Base-by-base conservation (phyloP, 1,140 invertebrate genomes). In the Notospermus geniculatus region DNA sequence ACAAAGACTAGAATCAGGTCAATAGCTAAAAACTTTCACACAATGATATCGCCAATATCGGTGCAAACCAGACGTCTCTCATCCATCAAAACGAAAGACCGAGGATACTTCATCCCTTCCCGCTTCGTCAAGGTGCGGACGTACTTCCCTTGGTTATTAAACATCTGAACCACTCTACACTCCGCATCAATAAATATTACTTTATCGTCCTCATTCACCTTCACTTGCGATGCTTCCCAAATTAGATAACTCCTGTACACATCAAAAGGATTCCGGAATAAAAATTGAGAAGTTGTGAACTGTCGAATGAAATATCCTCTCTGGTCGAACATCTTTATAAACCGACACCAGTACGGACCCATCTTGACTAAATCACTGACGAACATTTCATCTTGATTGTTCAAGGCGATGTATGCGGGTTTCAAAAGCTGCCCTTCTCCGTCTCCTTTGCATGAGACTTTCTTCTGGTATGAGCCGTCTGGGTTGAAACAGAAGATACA, bases 361-460 rank as follows among this genome's bases (percentile, higher is more conserved):
- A 7, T 50, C 9, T 50, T 50, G 4, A 50, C 25, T 7, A 27
- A 9, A 50, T 50, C 46, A 27, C 19, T 50, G n/a, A 50, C 46
- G 9, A 27, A 50, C n/a, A 50, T 50, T 50, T 50, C 46, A 27
- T 50, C 46, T 19, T 19, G n/a, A n/a, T 19, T 19, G 25, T n/a
- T 50, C 19, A 50, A 23, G 46, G 46, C 46, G 25, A 50, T 50
- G 46, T 23, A 50, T n/a, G 5, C 25, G 9, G 46, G 46, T 23
- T 50, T 50, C 46, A 50, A n/a, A 50, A 50, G 46, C n/a, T 50
- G 46, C 4, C 46, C 46, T n/a, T 50, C 46, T n/a, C 46, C 46
- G n/a, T 50, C 9, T 9, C 46, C 46, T 27, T 50, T 50, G 25
- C 46, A 50, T 7, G 46, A 50, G 46, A 50, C n/a, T n/a, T 50